A percentile compares a stretch with the other conserved stretches of the same genome.
phyloP scores from a whole-genome alignment of 2,113 vertebrate species.

The Collichthys lucidus region DNA sequence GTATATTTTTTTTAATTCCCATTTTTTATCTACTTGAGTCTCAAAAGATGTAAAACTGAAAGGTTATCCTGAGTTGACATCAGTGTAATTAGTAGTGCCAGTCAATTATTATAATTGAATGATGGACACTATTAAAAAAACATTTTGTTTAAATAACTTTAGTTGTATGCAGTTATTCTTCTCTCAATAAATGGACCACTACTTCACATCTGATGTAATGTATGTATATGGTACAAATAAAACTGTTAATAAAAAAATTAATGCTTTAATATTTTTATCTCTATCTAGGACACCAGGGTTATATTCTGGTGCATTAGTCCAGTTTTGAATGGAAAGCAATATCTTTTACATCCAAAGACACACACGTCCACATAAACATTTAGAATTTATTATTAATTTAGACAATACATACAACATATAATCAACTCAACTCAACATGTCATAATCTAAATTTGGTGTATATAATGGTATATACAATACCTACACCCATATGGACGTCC shows the following conservation, averaged over 20 bases:
- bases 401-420: too few relatives aligned
- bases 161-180: not conserved
- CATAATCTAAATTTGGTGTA: too few relatives aligned
- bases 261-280: not conserved
- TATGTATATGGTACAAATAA: slow-evolving; percentile 10
- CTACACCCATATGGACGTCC: too few relatives aligned
- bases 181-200: not conserved
- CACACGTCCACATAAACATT: not conserved
- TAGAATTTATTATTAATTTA: too few relatives aligned
- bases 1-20: not conserved
- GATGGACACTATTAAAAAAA: not conserved
- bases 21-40: not conserved
- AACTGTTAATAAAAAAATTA: not conserved
- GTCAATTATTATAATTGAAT: not conserved
- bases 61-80: not conserved
- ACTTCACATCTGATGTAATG: not conserved
- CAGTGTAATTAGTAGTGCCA: not conserved
- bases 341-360: not conserved
- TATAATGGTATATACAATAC: too few relatives aligned
- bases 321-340: not conserved
- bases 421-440: too few relatives aligned
- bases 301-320: not conserved
- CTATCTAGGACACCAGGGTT: not conserved
- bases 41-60: not conserved
- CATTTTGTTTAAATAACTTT: not conserved